These are phyloP conservation scores for Etia nguti DNA, from an alignment of 2,113 vertebrate species.

Conservation along the genomic window DNA sequence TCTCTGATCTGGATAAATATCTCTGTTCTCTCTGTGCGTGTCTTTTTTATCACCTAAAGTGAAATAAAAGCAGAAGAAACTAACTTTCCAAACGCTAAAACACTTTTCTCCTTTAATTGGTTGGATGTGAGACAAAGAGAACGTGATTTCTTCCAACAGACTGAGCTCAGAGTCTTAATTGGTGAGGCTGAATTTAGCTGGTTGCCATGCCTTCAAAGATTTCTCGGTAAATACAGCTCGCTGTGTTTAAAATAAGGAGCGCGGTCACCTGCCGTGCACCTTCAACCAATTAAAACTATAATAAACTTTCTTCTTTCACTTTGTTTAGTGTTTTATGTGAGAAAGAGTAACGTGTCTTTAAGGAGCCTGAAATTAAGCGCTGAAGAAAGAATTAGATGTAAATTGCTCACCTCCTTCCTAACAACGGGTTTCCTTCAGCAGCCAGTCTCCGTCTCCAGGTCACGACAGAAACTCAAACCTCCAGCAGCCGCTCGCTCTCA, in stretches of 20 bases:
- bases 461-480: neutral
- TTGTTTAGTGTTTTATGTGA: neutral
- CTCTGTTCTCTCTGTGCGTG: neutral
- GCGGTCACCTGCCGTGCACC: neutral
- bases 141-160: neutral
- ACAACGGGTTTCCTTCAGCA: too few relatives aligned
- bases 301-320: neutral
- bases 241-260: neutral
- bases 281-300: neutral
- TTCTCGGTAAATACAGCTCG: neutral
- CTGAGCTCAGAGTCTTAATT: slow-evolving; percentile 16
- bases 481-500: neutral
- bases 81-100: neutral
- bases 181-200: slow-evolving; percentile 17
- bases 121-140: neutral
- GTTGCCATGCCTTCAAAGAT: slow-evolving; percentile 10
- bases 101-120: neutral
- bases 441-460: too few relatives aligned
- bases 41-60: neutral
- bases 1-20: too few relatives aligned
- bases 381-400: neutral
- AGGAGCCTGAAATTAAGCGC: neutral
- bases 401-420: neutral
- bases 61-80: neutral
- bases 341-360: neutral